These are phyloP conservation scores for Mycogona germanica DNA, from an alignment of 2,888 invertebrate species.

Conservation along the genomic window DNA sequence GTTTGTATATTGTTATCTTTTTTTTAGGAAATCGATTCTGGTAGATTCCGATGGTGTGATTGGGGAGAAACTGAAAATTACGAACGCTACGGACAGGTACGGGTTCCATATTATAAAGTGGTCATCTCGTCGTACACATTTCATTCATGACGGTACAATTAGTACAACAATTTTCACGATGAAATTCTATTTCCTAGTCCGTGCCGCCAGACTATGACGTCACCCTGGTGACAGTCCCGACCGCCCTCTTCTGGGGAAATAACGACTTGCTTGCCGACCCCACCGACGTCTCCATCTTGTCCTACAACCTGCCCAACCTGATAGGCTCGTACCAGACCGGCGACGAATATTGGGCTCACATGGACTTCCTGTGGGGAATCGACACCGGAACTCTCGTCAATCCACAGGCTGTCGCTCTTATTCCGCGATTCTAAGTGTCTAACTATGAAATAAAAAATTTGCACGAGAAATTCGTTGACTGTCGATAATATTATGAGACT, in stretches of 20 bases:
- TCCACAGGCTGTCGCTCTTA: neutral
- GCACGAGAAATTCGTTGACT: too few relatives aligned
- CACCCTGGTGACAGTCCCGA: neutral
- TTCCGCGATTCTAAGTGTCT: constrained; percentile 2
- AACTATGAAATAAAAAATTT: neutral
- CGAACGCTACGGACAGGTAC: constrained; percentile 9
- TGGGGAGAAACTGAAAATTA: constrained; percentile 3
- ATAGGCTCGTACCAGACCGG: constrained; percentile 2
- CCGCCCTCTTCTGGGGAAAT: constrained; percentile 1
- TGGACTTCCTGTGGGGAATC: constrained; percentile 16
- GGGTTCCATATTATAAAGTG: too few relatives aligned
- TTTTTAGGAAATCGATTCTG: constrained; percentile 9
- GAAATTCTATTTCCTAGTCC: neutral
- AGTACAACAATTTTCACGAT: neutral
- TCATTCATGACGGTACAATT: too few relatives aligned
- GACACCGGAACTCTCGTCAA: neutral
- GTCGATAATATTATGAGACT: too few relatives aligned
- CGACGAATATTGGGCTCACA: constrained; percentile 1
- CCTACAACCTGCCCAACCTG: neutral
- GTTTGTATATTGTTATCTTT: too few relatives aligned
- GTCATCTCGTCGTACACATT: too few relatives aligned
- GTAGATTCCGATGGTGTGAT: constrained; percentile 4
- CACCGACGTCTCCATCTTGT: neutral
- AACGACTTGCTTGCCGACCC: constrained; percentile 12
- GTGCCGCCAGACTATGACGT: constrained; percentile 11